phyloP scores from a whole-genome alignment of 2,113 vertebrate species.

The Muntiacus muntjak region DNA sequence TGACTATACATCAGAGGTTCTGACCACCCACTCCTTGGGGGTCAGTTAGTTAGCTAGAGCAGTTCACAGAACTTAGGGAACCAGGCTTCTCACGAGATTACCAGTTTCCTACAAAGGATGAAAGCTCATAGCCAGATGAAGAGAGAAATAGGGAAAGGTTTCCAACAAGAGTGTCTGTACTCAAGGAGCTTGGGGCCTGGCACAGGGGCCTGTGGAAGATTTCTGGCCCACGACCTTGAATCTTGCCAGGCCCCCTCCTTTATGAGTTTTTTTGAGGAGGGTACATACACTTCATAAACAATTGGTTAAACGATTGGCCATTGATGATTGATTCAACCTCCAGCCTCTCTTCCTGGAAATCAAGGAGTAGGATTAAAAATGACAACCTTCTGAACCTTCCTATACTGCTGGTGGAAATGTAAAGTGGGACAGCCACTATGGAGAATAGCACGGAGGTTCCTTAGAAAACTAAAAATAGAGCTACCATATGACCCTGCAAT shows the following conservation, averaged over 20 bases:
- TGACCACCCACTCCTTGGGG: neutral
- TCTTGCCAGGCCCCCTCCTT: neutral
- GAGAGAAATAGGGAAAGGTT: neutral
- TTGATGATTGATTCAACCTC: neutral
- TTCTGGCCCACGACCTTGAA: neutral
- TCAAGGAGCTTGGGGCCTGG: neutral
- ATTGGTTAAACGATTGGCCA: neutral
- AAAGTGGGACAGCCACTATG: neutral
- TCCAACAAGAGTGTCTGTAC: neutral
- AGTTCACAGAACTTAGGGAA: neutral
- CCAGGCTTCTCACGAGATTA: neutral
- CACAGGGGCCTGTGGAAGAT: neutral
- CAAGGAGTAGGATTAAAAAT: neutral
- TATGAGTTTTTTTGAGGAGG: neutral
- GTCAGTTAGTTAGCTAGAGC: neutral
- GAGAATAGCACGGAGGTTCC: neutral
- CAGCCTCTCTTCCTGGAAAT: neutral
- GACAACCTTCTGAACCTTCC: neutral
- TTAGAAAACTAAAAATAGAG: neutral
- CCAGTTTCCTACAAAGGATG: neutral
- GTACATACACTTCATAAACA: neutral
- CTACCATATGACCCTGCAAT: neutral
- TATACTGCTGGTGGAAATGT: neutral
- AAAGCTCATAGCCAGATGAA: neutral
- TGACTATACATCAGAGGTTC: neutral